Evolutionary conservation across 1,140 invertebrate genomes (phyloP), one percentile per base, ranked within the genome.

Genomic region (Ceratitis capitata): DNA sequence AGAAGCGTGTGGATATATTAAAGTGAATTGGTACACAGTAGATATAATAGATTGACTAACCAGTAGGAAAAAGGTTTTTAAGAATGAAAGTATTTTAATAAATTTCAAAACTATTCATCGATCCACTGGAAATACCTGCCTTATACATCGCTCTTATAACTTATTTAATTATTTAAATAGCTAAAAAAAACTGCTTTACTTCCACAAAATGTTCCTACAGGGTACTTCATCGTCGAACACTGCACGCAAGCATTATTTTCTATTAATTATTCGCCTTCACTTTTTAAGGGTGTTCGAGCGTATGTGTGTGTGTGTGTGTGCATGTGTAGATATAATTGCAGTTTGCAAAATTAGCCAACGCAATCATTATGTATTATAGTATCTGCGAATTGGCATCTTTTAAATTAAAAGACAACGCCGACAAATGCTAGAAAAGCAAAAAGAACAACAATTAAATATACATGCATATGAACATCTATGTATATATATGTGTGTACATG

Each of bases 261-360:
- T 61, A 26, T 29, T 32, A 12, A 3, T 3, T 0, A 53, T 14
- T 32, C 58, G 5, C 26, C 10, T 32, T 61, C 26, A 12, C 58
- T 9, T 29, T n/a, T 32, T 16, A 29, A 29, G 58, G 23, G 58
- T 61, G 58, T 61, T n/a, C n/a, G n/a, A n/a, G n/a, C n/a, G n/a
- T n/a, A n/a, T n/a, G n/a, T n/a, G n/a, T n/a, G n/a, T n/a, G n/a
- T n/a, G n/a, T n/a, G n/a, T n/a, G n/a, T n/a, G n/a, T n/a, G n/a
- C n/a, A n/a, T n/a, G n/a, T n/a, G n/a, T n/a, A n/a, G 58, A 3
- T 61, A 29, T 61, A 61, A 61, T 61, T 61, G 58, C 58, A 61
- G 58, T 61, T 61, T n/a, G 58, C 58, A 61, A 61, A 61, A 32
- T 61, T 61, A 61, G 58, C 58, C 58, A 61, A 61, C 58, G 58